Evolutionary conservation across 92 coral and sea anemone species (phyloP), one percentile per base, ranked within the genome.

Genomic region (Isaurus tuberculatus): DNA sequence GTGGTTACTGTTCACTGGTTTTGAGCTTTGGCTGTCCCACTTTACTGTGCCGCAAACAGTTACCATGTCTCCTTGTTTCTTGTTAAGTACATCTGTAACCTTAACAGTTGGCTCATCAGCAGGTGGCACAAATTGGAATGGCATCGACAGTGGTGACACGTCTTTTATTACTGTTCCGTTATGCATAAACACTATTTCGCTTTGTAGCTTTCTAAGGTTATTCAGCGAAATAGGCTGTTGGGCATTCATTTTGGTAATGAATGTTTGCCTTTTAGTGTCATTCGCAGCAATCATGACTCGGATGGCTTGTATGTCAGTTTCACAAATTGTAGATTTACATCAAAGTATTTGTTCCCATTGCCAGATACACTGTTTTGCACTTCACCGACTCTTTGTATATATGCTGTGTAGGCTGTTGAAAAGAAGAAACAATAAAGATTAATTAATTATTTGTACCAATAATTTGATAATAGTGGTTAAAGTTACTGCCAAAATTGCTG

Each of bases 1-100:
- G 26, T 57, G 36, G 51, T 77, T 85, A 40, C 69, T 75, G 61
- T 85, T 77, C 67, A 43, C 68, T 77, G 88, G 79, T 51, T 77
- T 65, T 65, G 68, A 65, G 51, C 78, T 37, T 65, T 85, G 84
- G 33, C 79, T 70, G 57, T 85, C 78, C 88, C 88, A 85, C 69
- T 85, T 77, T 49, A 77, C 84, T 65, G 67, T 75, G 48, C 84
- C 88, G 34, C 77, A 75, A 61, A 84, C 82, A 58, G 87, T 84
- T 70, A 84, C 87, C 61, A 22, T 53, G 23, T 53, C 63, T 53
- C 63, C 25, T 53, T 53, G 28, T n/a, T 22, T 53, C 63, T 53
- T 53, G 8, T 53, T 53, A 17, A 53, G 23, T n/a, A 53, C 63
- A 17, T 53, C 63, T 53, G 63, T 22, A 7, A 53, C 63, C 46